These are phyloP conservation scores for Gila robusta DNA, from an alignment of 2,797 vertebrate species.

Conservation along the genomic window DNA sequence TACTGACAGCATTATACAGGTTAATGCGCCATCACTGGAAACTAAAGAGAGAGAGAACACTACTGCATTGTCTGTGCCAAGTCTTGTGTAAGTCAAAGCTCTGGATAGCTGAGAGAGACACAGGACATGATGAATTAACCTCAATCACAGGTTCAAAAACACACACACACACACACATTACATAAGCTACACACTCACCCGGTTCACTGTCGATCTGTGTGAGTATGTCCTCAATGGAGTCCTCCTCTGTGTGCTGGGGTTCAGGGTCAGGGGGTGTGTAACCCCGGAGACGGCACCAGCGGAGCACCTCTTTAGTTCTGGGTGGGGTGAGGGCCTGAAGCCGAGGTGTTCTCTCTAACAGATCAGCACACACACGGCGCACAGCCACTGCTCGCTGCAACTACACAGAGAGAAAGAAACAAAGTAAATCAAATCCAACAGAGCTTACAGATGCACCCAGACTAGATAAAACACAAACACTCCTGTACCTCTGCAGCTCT, in stretches of 20 bases:
- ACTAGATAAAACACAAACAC: not conserved
- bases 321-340: conserved; percentile 88
- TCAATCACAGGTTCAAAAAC: conserved; percentile 9
- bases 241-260: conserved; percentile 81
- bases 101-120: conserved; percentile 12
- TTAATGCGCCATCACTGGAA: conserved; percentile 6
- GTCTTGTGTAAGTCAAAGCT: conserved; percentile 6
- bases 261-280: conserved; percentile 93
- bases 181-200: conserved; percentile 67
- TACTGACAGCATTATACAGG: conserved; percentile 29
- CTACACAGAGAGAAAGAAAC: conserved; percentile 69
- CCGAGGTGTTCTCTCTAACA: conserved; percentile 88
- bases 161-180: not conserved
- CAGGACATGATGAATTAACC: conserved; percentile 24
- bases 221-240: conserved; percentile 96
- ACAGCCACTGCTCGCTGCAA: conserved; percentile 95
- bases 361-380: conserved; percentile 90
- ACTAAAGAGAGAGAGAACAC: not conserved
- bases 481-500: conserved; percentile 85
- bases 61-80: conserved; percentile 32
- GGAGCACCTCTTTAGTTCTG: conserved; percentile 93
- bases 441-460: not conserved
- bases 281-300: conserved; percentile 95
- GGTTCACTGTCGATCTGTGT: conserved; percentile 97
- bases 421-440: not conserved